Evolutionary conservation across 2,113 vertebrate genomes (phyloP).

Genomic region (Arvicanthis niloticus): DNA sequence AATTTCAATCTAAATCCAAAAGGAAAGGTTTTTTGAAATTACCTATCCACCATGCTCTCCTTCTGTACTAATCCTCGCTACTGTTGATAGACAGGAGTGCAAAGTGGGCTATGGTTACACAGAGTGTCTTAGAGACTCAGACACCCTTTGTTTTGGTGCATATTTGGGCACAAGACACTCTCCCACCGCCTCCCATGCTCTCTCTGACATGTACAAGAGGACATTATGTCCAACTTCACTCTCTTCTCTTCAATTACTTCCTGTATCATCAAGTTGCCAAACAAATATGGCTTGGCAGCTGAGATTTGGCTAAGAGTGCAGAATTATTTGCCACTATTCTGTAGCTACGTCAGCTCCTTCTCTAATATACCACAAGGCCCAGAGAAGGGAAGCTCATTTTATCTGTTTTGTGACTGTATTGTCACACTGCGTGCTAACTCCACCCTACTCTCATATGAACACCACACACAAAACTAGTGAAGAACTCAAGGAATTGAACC

Average conservation of each 20-base stretch:
- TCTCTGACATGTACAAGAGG: not conserved
- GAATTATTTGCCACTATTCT: not conserved
- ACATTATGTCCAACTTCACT: not conserved
- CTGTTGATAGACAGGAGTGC: not conserved
- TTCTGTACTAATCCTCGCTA: not conserved
- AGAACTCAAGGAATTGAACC: not conserved
- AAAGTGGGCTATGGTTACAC: too few relatives aligned
- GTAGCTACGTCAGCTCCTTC: not conserved
- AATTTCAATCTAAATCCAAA: constrained; percentile 32
- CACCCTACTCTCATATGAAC: not conserved
- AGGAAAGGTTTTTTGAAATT: not conserved
- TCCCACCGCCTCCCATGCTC: not conserved
- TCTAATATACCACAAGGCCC: not conserved
- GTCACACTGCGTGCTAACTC: not conserved
- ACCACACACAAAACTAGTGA: not conserved
- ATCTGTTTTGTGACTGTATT: not conserved
- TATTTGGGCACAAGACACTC: not conserved
- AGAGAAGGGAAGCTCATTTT: not conserved
- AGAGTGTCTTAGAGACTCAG: not conserved
- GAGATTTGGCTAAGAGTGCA: not conserved
- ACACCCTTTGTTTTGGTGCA: not conserved
- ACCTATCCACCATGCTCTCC: not conserved
- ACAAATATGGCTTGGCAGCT: constrained; percentile 8
- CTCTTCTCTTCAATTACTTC: not conserved
- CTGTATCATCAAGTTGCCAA: not conserved